Conservation (phyloP, 2,113 vertebrate genomes). For the Centrocercus urophasianus region DNA sequence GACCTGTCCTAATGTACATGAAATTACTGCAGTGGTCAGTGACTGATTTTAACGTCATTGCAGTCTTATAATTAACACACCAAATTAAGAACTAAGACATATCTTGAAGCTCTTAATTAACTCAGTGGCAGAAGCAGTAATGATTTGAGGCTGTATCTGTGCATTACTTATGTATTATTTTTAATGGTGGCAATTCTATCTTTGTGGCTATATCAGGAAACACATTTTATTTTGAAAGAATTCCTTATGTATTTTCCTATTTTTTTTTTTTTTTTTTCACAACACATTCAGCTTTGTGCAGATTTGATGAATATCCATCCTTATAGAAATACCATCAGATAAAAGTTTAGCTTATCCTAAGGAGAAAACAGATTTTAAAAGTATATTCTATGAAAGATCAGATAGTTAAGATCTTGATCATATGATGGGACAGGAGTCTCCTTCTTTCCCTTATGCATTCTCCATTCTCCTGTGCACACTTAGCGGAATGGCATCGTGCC, state of each 20-base stretch:
- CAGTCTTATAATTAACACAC: constrained; percentile 51
- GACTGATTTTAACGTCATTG: constrained; percentile 56
- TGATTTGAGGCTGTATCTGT: not conserved
- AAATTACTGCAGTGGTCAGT: constrained; percentile 35
- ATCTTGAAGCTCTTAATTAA: constrained; percentile 38
- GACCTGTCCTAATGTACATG: not conserved
- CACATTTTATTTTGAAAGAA: not conserved
- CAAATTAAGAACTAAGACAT: constrained; percentile 22
- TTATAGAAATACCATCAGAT: not conserved
- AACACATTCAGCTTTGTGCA: not conserved
- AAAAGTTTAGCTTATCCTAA: not conserved
- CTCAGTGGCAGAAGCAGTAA: not conserved
- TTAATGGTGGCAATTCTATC: not conserved
- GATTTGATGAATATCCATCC: not conserved
- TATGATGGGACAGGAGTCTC: not conserved
- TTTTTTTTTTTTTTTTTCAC: not conserved
- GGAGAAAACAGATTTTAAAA: not conserved
- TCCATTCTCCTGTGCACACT: not conserved
- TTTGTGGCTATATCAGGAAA: not conserved
- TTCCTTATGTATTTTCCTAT: not conserved
- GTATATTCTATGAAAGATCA: not conserved
- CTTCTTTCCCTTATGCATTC: not conserved
- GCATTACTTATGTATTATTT: not conserved
- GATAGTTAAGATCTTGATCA: not conserved
- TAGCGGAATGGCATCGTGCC: not conserved